A percentile compares a stretch with the other conserved stretches of the same genome.
phyloP scores from a whole-genome alignment of 2,888 invertebrate genomes.

The Parnassius orleans region DNA sequence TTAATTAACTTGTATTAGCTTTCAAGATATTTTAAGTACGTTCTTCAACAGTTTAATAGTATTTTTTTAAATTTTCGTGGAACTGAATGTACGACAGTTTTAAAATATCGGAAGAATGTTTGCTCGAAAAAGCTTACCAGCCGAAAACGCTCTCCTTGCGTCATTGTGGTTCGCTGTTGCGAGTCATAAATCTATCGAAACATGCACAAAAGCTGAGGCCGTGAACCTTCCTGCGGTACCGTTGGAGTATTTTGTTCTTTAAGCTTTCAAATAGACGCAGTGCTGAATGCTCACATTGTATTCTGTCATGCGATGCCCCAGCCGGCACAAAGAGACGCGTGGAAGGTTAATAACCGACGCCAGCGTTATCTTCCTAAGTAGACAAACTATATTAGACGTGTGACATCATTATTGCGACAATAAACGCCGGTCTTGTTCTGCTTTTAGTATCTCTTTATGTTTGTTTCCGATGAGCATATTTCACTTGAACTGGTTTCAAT shows the following conservation, averaged over 20 bases:
- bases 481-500: constrained; percentile 18
- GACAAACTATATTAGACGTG: constrained; percentile 65
- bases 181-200: constrained; percentile 52
- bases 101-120: neutral
- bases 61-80: too few species aligned
- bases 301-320: constrained; percentile 59
- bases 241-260: constrained; percentile 49
- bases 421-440: constrained; percentile 32
- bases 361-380: constrained; percentile 65
- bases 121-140: neutral
- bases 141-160: constrained; percentile 20
- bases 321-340: constrained; percentile 49
- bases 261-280: constrained; percentile 59
- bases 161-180: constrained; percentile 30
- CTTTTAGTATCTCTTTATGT: constrained; percentile 33
- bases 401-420: constrained; percentile 69
- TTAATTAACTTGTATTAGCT: too few species aligned
- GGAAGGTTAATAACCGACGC: constrained; percentile 58
- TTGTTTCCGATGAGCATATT: constrained; percentile 35
- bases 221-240: constrained; percentile 40
- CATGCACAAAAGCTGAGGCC: constrained; percentile 45
- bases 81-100: too few species aligned
- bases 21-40: too few species aligned
- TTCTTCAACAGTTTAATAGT: too few species aligned
- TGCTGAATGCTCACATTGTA: constrained; percentile 53